Conservation (phyloP, 1,140 invertebrate genomes). For the Gryllus bimaculatus region DNA sequence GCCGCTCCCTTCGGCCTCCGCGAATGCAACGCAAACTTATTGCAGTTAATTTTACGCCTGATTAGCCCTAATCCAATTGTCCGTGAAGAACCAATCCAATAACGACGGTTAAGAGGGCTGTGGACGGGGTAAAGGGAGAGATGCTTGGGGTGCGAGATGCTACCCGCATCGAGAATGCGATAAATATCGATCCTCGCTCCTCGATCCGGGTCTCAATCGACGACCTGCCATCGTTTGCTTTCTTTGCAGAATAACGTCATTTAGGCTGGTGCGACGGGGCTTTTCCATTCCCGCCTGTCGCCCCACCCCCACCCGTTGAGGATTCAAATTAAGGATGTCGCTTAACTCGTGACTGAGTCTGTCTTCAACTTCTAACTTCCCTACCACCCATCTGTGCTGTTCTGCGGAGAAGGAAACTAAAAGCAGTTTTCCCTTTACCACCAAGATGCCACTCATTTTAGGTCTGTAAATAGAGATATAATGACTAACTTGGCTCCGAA, state of each 20-base stretch:
- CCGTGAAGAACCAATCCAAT: slow-evolving; percentile 3
- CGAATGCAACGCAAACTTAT: slow-evolving; percentile 1
- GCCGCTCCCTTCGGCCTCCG: background rate
- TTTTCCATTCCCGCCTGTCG: background rate
- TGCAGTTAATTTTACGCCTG: slow-evolving; percentile 4
- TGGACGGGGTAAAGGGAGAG: background rate
- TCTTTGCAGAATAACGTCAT: background rate
- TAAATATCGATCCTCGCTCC: background rate
- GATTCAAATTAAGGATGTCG: background rate
- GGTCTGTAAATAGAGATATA: too few species aligned
- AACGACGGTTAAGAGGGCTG: background rate
- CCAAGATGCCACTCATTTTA: too few species aligned
- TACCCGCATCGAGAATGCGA: background rate
- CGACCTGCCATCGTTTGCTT: background rate
- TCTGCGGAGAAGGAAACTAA: too few species aligned
- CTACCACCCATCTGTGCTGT: too few species aligned
- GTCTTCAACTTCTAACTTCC: too few species aligned
- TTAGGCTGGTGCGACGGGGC: background rate
- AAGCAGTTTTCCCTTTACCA: too few species aligned
- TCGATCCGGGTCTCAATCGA: background rate
- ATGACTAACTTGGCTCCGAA: too few species aligned
- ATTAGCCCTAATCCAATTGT: background rate
- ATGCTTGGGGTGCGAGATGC: background rate
- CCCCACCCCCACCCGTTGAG: background rate
- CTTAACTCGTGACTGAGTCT: background rate